Conservation (phyloP, 2,888 invertebrate species). For the Aspidapion aeneum region DNA sequence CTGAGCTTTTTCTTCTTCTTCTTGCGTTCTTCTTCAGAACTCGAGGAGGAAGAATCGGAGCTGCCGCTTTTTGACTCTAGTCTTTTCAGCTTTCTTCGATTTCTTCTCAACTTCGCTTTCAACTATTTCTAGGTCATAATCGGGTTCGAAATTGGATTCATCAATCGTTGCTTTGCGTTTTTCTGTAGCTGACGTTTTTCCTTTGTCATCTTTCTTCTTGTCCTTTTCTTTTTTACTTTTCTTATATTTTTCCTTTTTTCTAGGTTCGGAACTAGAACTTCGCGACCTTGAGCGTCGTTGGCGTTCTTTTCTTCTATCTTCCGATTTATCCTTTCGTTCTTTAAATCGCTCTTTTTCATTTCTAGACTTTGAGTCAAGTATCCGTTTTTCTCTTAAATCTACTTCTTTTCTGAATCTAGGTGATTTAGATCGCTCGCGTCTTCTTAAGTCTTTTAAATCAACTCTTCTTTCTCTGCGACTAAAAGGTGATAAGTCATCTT, state of each 20-base stretch:
- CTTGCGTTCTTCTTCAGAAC: slow-evolving; percentile 40
- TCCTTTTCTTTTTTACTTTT: slow-evolving; percentile 49
- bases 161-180: slow-evolving; percentile 66
- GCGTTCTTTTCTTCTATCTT: slow-evolving; percentile 29
- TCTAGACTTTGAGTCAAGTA: no score
- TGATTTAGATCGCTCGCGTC: slow-evolving; percentile 34
- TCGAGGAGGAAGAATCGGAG: slow-evolving; percentile 44
- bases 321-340: slow-evolving; percentile 28
- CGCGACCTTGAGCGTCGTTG: slow-evolving; percentile 33
- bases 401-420: slow-evolving; percentile 38
- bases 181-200: slow-evolving; percentile 41
- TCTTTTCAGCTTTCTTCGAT: slow-evolving; percentile 50
- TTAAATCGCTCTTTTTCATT: slow-evolving; percentile 24
- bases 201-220: slow-evolving; percentile 42
- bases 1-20: slow-evolving; percentile 42
- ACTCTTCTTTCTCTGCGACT: slow-evolving; percentile 46
- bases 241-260: slow-evolving; percentile 46
- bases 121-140: slow-evolving; percentile 63
- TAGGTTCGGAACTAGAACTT: slow-evolving; percentile 37
- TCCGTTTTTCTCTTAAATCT: slow-evolving; percentile 35
- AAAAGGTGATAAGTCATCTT: slow-evolving; percentile 54
- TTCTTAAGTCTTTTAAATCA: slow-evolving; percentile 38
- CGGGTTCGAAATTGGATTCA: slow-evolving; percentile 71
- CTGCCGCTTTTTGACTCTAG: slow-evolving; percentile 41
- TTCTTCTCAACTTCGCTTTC: slow-evolving; percentile 37